Conservation (phyloP, 2,888 invertebrate genomes). For the Fabriciana adippe region DNA sequence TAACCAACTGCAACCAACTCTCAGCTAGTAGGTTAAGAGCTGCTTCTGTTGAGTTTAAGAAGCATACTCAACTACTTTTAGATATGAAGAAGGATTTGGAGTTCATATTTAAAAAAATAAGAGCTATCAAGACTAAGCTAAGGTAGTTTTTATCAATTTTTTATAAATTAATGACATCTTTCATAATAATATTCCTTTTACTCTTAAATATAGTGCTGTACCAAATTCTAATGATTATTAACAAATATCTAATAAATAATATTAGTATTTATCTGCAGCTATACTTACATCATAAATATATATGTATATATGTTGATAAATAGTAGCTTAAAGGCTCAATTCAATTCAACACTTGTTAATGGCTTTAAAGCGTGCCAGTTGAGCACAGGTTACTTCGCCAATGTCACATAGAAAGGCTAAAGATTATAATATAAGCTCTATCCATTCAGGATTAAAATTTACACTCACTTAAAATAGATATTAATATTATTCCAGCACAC, state of each 20-base stretch:
- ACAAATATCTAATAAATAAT: no score
- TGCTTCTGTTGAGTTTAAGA: conserved; percentile 94
- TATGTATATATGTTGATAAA: no score
- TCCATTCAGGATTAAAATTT: no score
- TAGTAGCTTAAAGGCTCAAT: no score
- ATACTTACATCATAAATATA: no score
- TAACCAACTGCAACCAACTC: conserved; percentile 97
- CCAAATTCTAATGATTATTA: no score
- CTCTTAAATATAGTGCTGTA: background rate
- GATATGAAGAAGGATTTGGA: conserved; percentile 98
- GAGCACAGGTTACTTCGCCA: no score
- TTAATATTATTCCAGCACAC: conserved; percentile 66
- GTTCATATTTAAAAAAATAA: conserved; percentile 95
- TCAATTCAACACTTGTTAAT: no score
- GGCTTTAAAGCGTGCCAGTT: no score
- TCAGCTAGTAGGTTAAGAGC: conserved; percentile 93
- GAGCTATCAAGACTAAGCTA: conserved; percentile 90
- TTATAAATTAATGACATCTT: background rate
- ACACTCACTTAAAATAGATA: background rate
- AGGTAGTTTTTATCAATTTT: conserved; percentile 63
- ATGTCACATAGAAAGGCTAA: no score
- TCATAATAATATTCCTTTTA: background rate
- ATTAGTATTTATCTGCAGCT: no score
- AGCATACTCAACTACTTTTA: conserved; percentile 91
- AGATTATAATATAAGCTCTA: no score